A percentile compares a stretch with the other conserved stretches of the same genome.
These are phyloP conservation scores for Diuraphis noxia DNA, from an alignment of 1,140 invertebrate species.

Conservation along the genomic window DNA sequence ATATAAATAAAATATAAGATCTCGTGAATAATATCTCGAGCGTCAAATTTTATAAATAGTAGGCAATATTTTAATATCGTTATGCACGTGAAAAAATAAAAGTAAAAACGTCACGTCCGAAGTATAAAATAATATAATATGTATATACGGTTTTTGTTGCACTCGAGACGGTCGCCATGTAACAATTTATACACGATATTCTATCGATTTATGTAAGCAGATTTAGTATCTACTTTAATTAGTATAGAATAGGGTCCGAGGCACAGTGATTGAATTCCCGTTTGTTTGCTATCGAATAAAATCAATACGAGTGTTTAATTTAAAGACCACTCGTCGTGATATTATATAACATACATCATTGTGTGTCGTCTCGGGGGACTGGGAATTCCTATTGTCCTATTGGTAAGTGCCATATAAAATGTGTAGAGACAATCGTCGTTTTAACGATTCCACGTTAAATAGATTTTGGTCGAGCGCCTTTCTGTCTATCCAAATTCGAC, in stretches of 20 bases:
- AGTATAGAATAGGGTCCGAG: slow-evolving; percentile 7
- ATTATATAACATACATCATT: not conserved
- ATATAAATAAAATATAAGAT: not conserved
- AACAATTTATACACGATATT: not conserved
- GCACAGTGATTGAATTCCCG: slow-evolving; percentile 18
- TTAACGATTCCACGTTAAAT: slow-evolving; percentile 6
- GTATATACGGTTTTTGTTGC: not conserved
- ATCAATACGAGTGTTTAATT: slow-evolving; percentile 42
- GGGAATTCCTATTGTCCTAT: not conserved
- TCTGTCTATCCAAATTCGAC: not conserved
- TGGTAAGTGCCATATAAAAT: not conserved
- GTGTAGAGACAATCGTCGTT: not conserved
- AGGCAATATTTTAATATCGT: not conserved
- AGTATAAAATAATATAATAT: not conserved
- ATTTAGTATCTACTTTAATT: not conserved
- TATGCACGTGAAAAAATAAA: not conserved
- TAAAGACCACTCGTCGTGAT: not conserved
- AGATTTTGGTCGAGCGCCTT: not conserved
- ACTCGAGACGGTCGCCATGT: not conserved
- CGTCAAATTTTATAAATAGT: not conserved
- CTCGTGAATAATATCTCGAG: not conserved
- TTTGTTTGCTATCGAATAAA: slow-evolving; percentile 47
- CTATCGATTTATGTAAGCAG: slow-evolving; percentile 12
- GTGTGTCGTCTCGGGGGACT: not conserved
- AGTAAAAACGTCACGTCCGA: not conserved